These are phyloP conservation scores for Diarsia rubi DNA, from an alignment of 2,888 invertebrate genomes.

Conservation along the genomic window DNA sequence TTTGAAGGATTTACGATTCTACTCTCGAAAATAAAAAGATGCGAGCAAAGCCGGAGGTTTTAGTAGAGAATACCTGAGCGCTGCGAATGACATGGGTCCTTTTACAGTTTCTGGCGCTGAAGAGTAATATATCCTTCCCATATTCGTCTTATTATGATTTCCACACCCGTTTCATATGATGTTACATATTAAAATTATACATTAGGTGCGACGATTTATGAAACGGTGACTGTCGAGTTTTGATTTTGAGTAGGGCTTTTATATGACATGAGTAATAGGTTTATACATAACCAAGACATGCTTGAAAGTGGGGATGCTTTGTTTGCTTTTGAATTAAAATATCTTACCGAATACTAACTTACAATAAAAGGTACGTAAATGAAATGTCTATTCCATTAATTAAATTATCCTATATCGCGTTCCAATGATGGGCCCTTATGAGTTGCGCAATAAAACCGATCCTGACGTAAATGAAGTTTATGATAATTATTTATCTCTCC, in stretches of 20 bases:
- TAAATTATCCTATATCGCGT: not conserved
- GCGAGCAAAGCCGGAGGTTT: conserved; percentile 32
- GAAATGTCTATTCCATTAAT: not conserved
- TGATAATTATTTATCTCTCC: not conserved
- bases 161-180: conserved; percentile 61
- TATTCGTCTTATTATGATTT: conserved; percentile 66
- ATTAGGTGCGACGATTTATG: conserved; percentile 59
- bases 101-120: conserved; percentile 53
- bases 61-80: conserved; percentile 46
- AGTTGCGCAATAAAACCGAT: not conserved
- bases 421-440: no score
- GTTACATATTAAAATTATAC: conserved; percentile 58
- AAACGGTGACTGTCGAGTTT: conserved; percentile 49
- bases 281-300: conserved; percentile 18
- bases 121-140: conserved; percentile 63
- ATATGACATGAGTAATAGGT: conserved; percentile 50
- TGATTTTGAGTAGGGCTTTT: conserved; percentile 56
- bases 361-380: not conserved
- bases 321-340: conserved; percentile 30
- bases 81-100: conserved; percentile 69
- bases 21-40: conserved; percentile 31
- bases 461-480: not conserved
- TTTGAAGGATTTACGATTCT: conserved; percentile 50
- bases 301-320: conserved; percentile 24
- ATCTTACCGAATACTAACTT: not conserved